Evolutionary conservation across 2,113 vertebrate species (phyloP).

Genomic region (Pteruthius melanotis): DNA sequence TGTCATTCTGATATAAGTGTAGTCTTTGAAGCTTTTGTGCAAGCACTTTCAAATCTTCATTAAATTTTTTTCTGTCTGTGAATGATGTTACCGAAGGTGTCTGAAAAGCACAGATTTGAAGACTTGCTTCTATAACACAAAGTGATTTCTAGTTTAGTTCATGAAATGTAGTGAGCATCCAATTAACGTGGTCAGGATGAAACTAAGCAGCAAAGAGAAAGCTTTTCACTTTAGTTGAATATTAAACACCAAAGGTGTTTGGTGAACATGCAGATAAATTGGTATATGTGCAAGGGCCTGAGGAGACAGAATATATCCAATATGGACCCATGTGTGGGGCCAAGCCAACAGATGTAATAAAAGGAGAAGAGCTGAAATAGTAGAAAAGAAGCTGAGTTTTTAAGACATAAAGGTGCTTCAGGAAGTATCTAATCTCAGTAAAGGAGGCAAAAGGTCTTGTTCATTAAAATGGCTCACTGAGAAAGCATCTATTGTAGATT

Average conservation of each 20-base stretch:
- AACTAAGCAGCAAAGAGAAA: neutral
- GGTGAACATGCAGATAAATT: neutral
- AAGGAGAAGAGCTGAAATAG: neutral
- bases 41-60: neutral
- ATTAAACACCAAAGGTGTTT: neutral
- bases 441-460: neutral
- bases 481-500: neutral
- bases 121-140: neutral
- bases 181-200: neutral
- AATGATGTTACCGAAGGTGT: neutral
- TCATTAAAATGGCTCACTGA: neutral
- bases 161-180: neutral
- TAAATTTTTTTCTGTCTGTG: accelerated
- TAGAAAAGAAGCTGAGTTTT: neutral
- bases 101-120: neutral
- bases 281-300: neutral
- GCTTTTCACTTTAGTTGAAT: neutral
- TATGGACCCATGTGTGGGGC: neutral
- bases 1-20: neutral
- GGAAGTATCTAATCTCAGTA: neutral
- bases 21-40: neutral
- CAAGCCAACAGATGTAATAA: neutral
- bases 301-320: neutral
- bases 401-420: neutral
- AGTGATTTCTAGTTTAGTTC: neutral